phyloP scores from a whole-genome alignment of 2,113 vertebrate species.

The Solea senegalensis region DNA sequence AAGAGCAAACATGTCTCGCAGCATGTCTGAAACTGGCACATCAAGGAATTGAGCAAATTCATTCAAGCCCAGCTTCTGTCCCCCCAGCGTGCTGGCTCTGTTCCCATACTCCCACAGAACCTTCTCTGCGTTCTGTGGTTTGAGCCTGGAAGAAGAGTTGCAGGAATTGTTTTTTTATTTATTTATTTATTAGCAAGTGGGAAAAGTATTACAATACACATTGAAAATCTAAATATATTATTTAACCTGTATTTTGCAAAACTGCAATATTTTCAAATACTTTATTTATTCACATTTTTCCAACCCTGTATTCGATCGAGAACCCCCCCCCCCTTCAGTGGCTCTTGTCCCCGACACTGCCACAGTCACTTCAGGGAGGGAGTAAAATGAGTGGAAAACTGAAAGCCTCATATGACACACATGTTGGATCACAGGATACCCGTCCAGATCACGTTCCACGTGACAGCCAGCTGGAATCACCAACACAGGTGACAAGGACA shows the following conservation, averaged over 20 bases:
- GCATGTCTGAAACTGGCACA: slow-evolving; percentile 83
- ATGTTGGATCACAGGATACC: not conserved
- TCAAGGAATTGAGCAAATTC: slow-evolving; percentile 88
- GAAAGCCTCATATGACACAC: not conserved
- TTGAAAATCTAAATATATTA: no score
- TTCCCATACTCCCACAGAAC: slow-evolving; percentile 85
- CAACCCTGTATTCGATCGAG: not conserved
- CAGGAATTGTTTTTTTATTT: not conserved
- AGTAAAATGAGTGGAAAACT: not conserved
- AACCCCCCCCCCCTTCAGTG: not conserved
- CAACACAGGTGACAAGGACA: not conserved
- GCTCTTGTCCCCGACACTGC: not conserved
- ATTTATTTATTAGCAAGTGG: not conserved
- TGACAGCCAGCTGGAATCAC: not conserved
- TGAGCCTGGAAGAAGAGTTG: slow-evolving; percentile 80
- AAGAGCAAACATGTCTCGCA: slow-evolving; percentile 89
- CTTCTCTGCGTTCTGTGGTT: slow-evolving; percentile 86
- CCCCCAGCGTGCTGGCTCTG: slow-evolving; percentile 80
- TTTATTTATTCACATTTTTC: not conserved
- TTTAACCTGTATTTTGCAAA: no score
- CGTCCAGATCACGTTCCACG: not conserved
- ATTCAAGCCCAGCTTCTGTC: slow-evolving; percentile 77
- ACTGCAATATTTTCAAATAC: no score
- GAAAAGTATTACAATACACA: no score
- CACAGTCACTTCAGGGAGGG: not conserved